phyloP scores from a whole-genome alignment of 1,140 invertebrate genomes.

The Papilio glaucus region DNA sequence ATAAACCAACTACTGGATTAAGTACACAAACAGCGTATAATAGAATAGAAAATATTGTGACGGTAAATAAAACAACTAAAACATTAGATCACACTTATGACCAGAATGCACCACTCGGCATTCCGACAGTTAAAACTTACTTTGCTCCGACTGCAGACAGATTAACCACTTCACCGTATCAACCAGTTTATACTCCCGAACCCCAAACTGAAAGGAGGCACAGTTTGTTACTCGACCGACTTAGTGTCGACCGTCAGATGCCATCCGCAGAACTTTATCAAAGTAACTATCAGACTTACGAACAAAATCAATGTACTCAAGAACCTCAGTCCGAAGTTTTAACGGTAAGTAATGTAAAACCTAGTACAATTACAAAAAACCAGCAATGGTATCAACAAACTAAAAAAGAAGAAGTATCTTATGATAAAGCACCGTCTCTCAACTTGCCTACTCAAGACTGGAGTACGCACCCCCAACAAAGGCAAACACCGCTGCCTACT shows the following conservation, averaged over 20 bases:
- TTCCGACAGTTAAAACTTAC: conserved; percentile 70
- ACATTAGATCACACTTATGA: conserved; percentile 73
- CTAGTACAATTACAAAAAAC: conserved; percentile 72
- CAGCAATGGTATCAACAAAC: conserved; percentile 76
- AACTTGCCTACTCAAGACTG: conserved; percentile 50
- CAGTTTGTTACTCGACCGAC: conserved; percentile 70
- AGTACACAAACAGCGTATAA: conserved; percentile 77
- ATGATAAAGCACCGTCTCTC: conserved; percentile 54
- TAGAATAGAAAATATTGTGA: conserved; percentile 73
- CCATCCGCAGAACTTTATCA: conserved; percentile 66
- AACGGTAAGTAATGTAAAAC: conserved; percentile 75
- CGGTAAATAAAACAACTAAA: conserved; percentile 74
- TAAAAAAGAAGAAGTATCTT: conserved; percentile 57
- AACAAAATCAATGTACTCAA: conserved; percentile 65
- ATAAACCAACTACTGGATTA: conserved; percentile 56
- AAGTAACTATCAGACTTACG: conserved; percentile 61
- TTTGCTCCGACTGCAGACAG: conserved; percentile 64
- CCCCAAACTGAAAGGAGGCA: conserved; percentile 71
- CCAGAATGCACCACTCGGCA: conserved; percentile 57
- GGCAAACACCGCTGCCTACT: conserved; percentile 43
- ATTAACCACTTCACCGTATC: conserved; percentile 62
- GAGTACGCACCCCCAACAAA: conserved; percentile 49
- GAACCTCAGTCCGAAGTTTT: conserved; percentile 75
- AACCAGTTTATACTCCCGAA: conserved; percentile 61
- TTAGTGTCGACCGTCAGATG: conserved; percentile 73